Evolutionary conservation across 1,140 invertebrate genomes (phyloP).

Genomic region (Bactericera cockerelli): DNA sequence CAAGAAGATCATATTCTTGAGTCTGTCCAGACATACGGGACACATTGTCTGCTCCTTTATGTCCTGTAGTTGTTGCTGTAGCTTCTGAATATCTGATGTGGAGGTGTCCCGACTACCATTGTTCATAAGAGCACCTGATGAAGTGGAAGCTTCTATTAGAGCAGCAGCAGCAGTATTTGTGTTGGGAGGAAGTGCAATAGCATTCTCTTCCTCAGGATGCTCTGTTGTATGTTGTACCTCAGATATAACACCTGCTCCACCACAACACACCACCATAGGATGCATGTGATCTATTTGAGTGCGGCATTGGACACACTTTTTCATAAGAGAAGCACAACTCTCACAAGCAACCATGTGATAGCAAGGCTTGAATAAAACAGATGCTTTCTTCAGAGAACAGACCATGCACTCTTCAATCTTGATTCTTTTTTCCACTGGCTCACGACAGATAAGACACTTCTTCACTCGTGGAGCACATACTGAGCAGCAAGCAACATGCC

Average conservation of each 20-base stretch:
- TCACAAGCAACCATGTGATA: slow-evolving; percentile 90
- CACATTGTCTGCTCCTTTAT: slow-evolving; percentile 98
- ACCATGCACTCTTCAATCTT: slow-evolving; percentile 94
- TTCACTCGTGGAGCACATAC: slow-evolving; percentile 82
- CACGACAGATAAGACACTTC: slow-evolving; percentile 86
- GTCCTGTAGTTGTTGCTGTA: slow-evolving; percentile 70
- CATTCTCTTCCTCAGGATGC: slow-evolving; percentile 13
- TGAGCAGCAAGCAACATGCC: slow-evolving; percentile 84
- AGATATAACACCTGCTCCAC: slow-evolving; percentile 30
- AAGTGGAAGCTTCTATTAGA: not conserved
- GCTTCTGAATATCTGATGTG: slow-evolving; percentile 74
- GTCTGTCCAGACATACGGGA: slow-evolving; percentile 88
- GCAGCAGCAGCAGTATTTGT: not conserved
- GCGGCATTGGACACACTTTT: slow-evolving; percentile 89
- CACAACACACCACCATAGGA: slow-evolving; percentile 51
- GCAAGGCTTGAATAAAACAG: slow-evolving; percentile 83
- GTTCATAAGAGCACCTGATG: slow-evolving; percentile 48
- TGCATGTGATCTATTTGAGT: slow-evolving; percentile 67
- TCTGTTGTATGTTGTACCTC: slow-evolving; percentile 19
- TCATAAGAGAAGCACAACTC: slow-evolving; percentile 82
- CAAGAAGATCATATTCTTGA: slow-evolving; percentile 97
- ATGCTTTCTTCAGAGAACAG: slow-evolving; percentile 83
- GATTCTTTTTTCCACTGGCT: slow-evolving; percentile 53
- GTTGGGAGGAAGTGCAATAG: slow-evolving; percentile 17
- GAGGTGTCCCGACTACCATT: slow-evolving; percentile 59